Percentiles rank a stretch among this genome's conserved stretches.
phyloP scores from a whole-genome alignment of 1,140 invertebrate genomes.

The Carcinoscorpius rotundicauda region DNA sequence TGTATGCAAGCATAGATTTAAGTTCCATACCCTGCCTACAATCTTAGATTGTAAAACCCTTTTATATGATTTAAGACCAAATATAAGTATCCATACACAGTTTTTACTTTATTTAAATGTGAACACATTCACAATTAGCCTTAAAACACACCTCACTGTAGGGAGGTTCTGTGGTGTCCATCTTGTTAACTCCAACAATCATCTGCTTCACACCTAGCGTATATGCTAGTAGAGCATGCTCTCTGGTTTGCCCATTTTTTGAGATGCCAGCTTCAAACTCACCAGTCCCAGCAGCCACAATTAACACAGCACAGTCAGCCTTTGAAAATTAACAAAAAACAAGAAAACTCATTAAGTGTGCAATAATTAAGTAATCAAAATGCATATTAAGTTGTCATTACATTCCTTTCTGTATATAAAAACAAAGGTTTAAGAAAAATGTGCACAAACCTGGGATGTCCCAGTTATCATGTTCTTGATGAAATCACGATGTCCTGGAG shows the following conservation, averaged over 20 bases:
- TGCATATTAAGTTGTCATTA: too few species aligned
- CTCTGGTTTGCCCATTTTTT: conserved; percentile 98
- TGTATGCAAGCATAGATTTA: background rate
- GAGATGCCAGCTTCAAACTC: conserved; percentile 99
- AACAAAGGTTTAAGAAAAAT: conserved; percentile 12
- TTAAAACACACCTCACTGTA: conserved; percentile 55
- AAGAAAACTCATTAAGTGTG: too few species aligned
- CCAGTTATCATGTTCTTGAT: conserved; percentile 99
- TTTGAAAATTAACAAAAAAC: conserved; percentile 27
- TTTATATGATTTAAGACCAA: conserved; percentile 4
- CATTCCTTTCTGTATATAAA: conserved; percentile 21
- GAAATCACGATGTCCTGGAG: conserved; percentile 98
- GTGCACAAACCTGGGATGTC: conserved; percentile 55
- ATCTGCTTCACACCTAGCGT: conserved; percentile 97
- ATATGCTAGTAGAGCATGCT: conserved; percentile 93
- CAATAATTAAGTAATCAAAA: conserved; percentile 2
- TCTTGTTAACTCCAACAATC: conserved; percentile 98
- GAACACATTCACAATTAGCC: background rate
- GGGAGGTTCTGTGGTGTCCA: conserved; percentile 96
- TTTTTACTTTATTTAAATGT: background rate
- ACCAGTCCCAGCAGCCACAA: conserved; percentile 92
- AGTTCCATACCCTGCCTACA: too few species aligned
- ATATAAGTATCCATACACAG: conserved; percentile 6
- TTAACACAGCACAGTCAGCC: conserved; percentile 95
- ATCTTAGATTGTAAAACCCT: background rate